A percentile compares a stretch with the other conserved stretches of the same genome.
These are phyloP conservation scores for Takifugu ocellatus DNA, from an alignment of 2,797 vertebrate species.

Conservation along the genomic window DNA sequence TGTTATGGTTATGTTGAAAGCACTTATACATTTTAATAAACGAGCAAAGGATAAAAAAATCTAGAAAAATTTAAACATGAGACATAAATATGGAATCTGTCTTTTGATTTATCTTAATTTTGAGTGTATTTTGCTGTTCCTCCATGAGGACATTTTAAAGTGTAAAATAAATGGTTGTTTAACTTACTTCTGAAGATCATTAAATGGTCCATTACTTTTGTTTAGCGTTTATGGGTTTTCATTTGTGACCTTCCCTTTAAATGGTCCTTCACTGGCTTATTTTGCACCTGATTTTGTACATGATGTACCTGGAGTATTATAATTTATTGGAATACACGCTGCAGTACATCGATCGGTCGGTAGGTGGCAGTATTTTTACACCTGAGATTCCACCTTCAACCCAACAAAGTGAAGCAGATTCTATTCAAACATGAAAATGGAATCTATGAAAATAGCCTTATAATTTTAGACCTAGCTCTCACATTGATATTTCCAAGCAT, in stretches of 20 bases:
- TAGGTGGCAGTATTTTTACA: slow-evolving; percentile 57
- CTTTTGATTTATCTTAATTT: slow-evolving; percentile 79
- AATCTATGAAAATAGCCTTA: neutral
- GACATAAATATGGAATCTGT: slow-evolving; percentile 75
- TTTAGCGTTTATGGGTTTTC: slow-evolving; percentile 22
- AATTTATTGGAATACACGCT: neutral
- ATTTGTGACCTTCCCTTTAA: neutral
- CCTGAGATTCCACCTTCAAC: neutral
- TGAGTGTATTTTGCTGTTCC: slow-evolving; percentile 83
- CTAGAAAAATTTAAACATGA: slow-evolving; percentile 59
- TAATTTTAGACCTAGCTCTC: neutral
- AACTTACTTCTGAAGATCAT: slow-evolving; percentile 81
- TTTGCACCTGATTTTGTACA: neutral
- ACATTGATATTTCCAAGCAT: no score
- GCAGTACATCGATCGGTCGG: slow-evolving; percentile 45
- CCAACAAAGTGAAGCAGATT: neutral
- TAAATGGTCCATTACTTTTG: slow-evolving; percentile 79
- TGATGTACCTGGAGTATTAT: no score
- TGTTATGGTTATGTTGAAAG: slow-evolving; percentile 78
- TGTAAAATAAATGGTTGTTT: slow-evolving; percentile 84
- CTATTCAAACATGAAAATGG: neutral
- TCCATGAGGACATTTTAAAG: slow-evolving; percentile 86
- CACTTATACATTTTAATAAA: slow-evolving; percentile 80
- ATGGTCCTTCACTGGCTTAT: neutral
- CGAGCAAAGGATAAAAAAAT: slow-evolving; percentile 53